Evolutionary conservation across 2,113 vertebrate genomes (phyloP), one percentile per base, ranked within the genome.

Genomic region (Nestor notabilis): DNA sequence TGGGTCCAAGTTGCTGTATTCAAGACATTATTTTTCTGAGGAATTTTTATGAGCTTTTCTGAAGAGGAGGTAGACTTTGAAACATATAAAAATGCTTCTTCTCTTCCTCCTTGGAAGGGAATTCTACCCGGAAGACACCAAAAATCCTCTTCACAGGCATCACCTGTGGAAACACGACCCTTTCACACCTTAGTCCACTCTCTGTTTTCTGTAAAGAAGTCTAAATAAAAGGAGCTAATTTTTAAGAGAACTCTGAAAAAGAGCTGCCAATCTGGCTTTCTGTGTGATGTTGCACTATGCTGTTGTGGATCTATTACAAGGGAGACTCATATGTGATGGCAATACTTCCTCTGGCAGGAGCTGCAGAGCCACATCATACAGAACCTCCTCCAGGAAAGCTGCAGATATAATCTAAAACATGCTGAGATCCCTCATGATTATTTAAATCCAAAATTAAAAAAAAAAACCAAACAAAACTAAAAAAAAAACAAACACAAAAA

Each of bases 401-500:
- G 68, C 19, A 81, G 83, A 90, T 80, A 72, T 25, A 85, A 93
- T 83, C 63, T 85, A 65, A 93, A 93, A 88, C 77, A 58, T 81
- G 44, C 68, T 90, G 64, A 92, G 27, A 83, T 77, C 15, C 19
- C n/a, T 86, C 86, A 92, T 89, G 64, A 53, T 90, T 90, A 88
- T 88, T 95, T 92, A 93, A 95, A 95, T 60, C 3, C 20, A 60
- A 74, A 93, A 86, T 68, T 72, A 86, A 83, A 58, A 56, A 56
- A n/a, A n/a, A 33, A 23, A 23, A 39, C n/a, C n/a, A 39, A 39
- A 39, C 39, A 39, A 39, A 39, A 39, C n/a, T n/a, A n/a, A n/a
- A n/a, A n/a, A n/a, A n/a, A n/a, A n/a, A n/a, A n/a, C n/a, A n/a
- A n/a, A n/a, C n/a, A 56, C n/a, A 33, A 33, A n/a, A 58, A 93